Evolutionary conservation across 2,888 invertebrate species (phyloP), one percentile per base, ranked within the genome.

Genomic region (Anticlea derivata): DNA sequence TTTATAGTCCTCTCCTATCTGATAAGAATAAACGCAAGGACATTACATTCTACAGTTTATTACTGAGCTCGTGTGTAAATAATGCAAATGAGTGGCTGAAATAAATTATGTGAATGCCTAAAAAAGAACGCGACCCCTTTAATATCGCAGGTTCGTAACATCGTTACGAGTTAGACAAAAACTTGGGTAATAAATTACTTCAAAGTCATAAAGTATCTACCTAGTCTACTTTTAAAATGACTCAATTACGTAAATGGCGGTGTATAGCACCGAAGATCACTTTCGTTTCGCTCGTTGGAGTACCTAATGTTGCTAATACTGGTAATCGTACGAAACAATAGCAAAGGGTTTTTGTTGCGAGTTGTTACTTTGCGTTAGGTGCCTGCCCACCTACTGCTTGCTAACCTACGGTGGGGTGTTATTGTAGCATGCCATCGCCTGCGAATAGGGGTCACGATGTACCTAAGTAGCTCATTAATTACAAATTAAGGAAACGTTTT

Each of bases 231-330:
- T 37, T 30, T 43, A 23, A 43, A 46, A 63, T 58, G 50, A 43
- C 58, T 41, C 34, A 56, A 55, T 70, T 73, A 65, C 62, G 54
- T 73, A 67, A 63, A 57, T 30, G 23, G 38, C 7, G 30, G 38
- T 17, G 45, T 39, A 60, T 60, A 55, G 30, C 51, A 55, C 49
- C 50, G 47, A 45, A 62, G 47, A 65, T 65, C 55, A 63, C 63
- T 71, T 73, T 73, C 68, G 59, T 65, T 66, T 65, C 51, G 46
- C 61, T 63, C 29, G 58, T 56, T 51, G 56, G 37, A 48, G 49
- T 41, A 30, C 45, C 34, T 34, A 35, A 44, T 37, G 39, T 4
- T 17, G 17, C 2, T 44, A 44, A 29, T 31, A 22, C n/a, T 50
- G 51, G 60, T 57, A 47, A 51, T 63, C 24, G 38, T 38, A 24